Conservation (phyloP, 2,113 vertebrate genomes). For the Prietella phreatophila region DNA sequence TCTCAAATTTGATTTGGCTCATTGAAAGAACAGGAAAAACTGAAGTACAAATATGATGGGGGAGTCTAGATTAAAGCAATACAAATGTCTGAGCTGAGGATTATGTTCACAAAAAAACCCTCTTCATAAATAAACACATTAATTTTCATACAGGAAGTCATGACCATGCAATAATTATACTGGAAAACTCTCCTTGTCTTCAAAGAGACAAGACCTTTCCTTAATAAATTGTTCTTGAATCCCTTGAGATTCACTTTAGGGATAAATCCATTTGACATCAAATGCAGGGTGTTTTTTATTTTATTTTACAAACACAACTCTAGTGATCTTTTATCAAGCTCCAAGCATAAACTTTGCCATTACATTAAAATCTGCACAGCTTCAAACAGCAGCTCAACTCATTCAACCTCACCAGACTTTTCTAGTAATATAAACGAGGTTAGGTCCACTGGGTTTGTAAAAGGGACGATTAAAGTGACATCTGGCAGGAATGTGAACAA, state of each 20-base stretch:
- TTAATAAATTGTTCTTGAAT: slow-evolving; percentile 22
- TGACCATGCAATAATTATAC: slow-evolving; percentile 22
- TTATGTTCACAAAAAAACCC: neutral
- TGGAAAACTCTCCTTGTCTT: slow-evolving; percentile 29
- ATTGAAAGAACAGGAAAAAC: slow-evolving; percentile 14
- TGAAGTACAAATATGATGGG: neutral
- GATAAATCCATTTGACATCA: neutral
- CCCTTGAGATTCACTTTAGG: neutral
- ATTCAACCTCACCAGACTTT: neutral
- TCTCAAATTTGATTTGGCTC: slow-evolving; percentile 25
- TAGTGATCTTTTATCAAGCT: neutral
- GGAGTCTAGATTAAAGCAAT: slow-evolving; percentile 8
- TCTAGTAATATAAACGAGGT: neutral
- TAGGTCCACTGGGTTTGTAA: slow-evolving; percentile 11
- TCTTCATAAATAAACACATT: slow-evolving; percentile 35
- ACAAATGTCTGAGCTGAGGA: slow-evolving; percentile 11
- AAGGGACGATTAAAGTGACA: slow-evolving; percentile 25
- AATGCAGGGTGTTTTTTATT: neutral
- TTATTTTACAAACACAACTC: neutral
- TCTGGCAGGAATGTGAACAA: slow-evolving; percentile 11
- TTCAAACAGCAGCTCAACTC: neutral
- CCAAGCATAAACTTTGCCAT: neutral
- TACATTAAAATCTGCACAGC: neutral
- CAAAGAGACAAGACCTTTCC: slow-evolving; percentile 23
- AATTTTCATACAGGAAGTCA: slow-evolving; percentile 17